A percentile compares a stretch with the other conserved stretches of the same genome.
phyloP scores from a whole-genome alignment of 2,888 invertebrate species.

The Panzeria rudis region DNA sequence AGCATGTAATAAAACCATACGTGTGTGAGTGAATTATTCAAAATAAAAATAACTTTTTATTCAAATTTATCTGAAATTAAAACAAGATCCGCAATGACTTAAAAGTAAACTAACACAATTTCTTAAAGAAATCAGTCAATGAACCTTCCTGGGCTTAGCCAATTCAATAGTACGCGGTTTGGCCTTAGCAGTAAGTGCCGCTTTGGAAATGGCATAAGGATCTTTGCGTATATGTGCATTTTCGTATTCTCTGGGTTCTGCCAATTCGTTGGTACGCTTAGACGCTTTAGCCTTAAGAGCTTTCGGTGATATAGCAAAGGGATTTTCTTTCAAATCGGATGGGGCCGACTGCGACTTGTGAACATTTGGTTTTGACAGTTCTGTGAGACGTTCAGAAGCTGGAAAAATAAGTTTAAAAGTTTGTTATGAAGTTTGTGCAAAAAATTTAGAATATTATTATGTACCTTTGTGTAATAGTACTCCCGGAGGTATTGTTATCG shows the following conservation, averaged over 20 bases:
- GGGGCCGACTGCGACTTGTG: slow-evolving; percentile 76
- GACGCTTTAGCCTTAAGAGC: slow-evolving; percentile 85
- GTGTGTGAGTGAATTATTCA: no score
- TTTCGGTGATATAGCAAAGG: slow-evolving; percentile 84
- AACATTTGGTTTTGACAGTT: slow-evolving; percentile 76
- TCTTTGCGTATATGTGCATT: slow-evolving; percentile 83
- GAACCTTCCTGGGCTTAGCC: slow-evolving; percentile 82
- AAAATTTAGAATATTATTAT: background rate
- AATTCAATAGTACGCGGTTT: slow-evolving; percentile 84
- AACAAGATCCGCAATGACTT: background rate
- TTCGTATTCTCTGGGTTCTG: slow-evolving; percentile 83
- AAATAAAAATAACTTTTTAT: no score
- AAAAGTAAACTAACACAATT: background rate
- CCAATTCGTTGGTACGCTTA: slow-evolving; percentile 83
- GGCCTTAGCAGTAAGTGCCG: slow-evolving; percentile 84
- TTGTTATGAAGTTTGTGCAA: background rate
- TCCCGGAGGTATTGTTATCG: slow-evolving; percentile 73
- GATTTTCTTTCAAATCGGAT: slow-evolving; percentile 84
- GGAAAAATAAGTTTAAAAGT: background rate
- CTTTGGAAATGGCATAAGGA: slow-evolving; percentile 84
- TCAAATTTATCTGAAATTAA: background rate
- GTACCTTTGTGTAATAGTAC: slow-evolving; percentile 78
- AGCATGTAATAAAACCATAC: no score
- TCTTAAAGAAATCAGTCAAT: background rate
- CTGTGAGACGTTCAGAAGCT: slow-evolving; percentile 77